Base-by-base conservation (phyloP, 2,888 invertebrate genomes). In the Blastobasis adustella region DNA sequence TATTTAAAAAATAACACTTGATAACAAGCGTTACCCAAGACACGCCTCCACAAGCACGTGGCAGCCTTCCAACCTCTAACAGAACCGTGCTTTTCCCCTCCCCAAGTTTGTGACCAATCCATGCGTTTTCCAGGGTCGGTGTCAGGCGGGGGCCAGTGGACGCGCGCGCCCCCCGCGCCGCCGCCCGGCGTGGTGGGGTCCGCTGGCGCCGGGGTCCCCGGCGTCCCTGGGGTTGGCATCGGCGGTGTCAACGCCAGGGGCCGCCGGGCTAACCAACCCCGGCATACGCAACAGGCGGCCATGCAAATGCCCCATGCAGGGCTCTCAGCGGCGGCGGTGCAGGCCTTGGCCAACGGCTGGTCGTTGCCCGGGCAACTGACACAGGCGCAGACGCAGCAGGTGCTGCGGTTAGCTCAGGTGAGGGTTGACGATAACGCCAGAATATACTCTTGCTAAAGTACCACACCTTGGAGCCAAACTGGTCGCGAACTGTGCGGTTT, bases 161-260 rank as follows among this genome's bases (percentile, higher is more conserved):
- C 94, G 37, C 89, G 94, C 39, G 94, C 94, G 61, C 95, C 95
- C 0, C 90, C 92, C 0, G 93, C 92, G 43, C 94, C 95, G 6
- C 93, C 94, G 1, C 85, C 90, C 52, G 62, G 76, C 50, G 77
- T 67, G n/a, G 72, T 69, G 38, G 79, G 71, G 10, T 67, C 69
- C 9, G 73, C 67, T 4, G 74, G 70, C 10, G 73, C 67, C 4
- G 74, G 70, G 10, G 79, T 71, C 1, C 69, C 67, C 10, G 43
- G 43, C 10, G 47, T n/a, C 23, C 42, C 38, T 9, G 69, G 69
- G 49, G 82, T 71, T 52, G 62, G 60, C 57, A 66, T 71, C 45
- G 58, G 69, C 71, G 84, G 76, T 55, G 81, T 83, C 48, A 70
- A 66, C 45, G 69, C 83, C 2, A 78, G 86, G 4, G 72, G 86